Percentiles rank a stretch among this genome's conserved stretches.
These are phyloP conservation scores for Heteractis magnifica DNA, from an alignment of 92 coral and sea anemone species.

Conservation along the genomic window DNA sequence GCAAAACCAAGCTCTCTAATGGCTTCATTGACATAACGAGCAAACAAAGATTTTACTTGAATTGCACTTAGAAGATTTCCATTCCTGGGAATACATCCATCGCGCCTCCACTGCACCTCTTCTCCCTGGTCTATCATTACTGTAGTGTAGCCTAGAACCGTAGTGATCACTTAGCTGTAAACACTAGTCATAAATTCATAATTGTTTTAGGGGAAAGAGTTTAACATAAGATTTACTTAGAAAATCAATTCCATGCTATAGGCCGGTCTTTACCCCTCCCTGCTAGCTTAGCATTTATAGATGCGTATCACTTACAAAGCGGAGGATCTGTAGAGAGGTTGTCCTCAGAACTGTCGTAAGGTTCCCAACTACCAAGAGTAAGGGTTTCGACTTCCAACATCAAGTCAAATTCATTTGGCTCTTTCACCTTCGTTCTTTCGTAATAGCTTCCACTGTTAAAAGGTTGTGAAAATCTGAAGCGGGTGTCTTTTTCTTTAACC, in stretches of 20 bases:
- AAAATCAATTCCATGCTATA: too few relatives aligned
- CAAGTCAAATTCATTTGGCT: constrained; percentile 72
- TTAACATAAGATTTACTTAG: too few relatives aligned
- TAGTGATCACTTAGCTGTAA: neutral
- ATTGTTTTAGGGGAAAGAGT: too few relatives aligned
- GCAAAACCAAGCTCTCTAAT: neutral
- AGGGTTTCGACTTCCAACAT: constrained; percentile 55
- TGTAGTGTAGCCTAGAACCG: constrained; percentile 44
- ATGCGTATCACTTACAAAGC: constrained; percentile 16
- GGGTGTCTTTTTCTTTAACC: constrained; percentile 33
- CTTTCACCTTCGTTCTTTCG: constrained; percentile 60
- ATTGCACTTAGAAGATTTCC: constrained; percentile 46
- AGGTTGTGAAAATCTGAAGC: constrained; percentile 23
- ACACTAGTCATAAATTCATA: too few relatives aligned
- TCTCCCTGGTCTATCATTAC: constrained; percentile 48
- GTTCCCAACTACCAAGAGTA: constrained; percentile 8
- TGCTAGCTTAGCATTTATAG: too few relatives aligned
- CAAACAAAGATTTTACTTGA: constrained; percentile 47
- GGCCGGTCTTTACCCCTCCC: too few relatives aligned
- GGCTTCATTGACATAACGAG: constrained; percentile 37
- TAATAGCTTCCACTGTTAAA: constrained; percentile 55
- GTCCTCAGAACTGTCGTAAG: constrained; percentile 28
- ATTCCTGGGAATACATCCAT: constrained; percentile 19
- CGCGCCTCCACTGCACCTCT: constrained; percentile 29
- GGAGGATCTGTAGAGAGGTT: constrained; percentile 36